Percentiles rank a stretch among this genome's conserved stretches.
Evolutionary conservation across 2,113 vertebrate genomes (phyloP).

Genomic region (Phaethon lepturus): DNA sequence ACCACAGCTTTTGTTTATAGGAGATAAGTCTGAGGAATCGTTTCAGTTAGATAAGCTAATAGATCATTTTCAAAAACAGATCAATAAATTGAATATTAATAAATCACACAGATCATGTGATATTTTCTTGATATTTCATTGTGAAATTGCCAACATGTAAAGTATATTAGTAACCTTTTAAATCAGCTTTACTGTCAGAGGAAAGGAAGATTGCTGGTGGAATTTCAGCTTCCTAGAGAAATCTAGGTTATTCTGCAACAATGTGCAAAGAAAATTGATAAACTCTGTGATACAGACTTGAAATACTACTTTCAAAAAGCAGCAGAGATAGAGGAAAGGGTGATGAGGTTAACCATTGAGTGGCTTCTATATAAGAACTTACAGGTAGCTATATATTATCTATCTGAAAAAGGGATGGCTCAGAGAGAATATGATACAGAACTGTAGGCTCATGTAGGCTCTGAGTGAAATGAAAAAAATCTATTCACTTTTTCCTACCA

Average conservation of each 20-base stretch:
- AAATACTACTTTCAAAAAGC: not conserved
- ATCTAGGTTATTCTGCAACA: not conserved
- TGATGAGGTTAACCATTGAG: not conserved
- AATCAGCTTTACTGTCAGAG: not conserved
- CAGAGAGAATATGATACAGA: not conserved
- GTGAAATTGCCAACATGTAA: not conserved
- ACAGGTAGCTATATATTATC: not conserved
- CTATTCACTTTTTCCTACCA: not conserved
- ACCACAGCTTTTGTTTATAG: not conserved
- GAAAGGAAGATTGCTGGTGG: not conserved
- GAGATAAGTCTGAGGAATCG: not conserved
- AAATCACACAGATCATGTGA: not conserved
- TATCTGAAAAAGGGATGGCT: not conserved
- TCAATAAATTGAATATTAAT: conserved; percentile 28
- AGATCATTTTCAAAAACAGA: conserved; percentile 4
- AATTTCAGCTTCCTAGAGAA: not conserved
- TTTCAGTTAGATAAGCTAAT: not conserved
- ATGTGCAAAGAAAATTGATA: not conserved
- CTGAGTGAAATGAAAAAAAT: not conserved
- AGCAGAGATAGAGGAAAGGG: not conserved
- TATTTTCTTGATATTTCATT: not conserved
- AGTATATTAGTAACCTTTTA: not conserved
- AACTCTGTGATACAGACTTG: not conserved
- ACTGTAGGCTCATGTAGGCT: not conserved
- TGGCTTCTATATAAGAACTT: not conserved